A percentile compares a stretch with the other conserved stretches of the same genome.
phyloP scores from a whole-genome alignment of 2,113 vertebrate genomes.

The Lates calcarifer region DNA sequence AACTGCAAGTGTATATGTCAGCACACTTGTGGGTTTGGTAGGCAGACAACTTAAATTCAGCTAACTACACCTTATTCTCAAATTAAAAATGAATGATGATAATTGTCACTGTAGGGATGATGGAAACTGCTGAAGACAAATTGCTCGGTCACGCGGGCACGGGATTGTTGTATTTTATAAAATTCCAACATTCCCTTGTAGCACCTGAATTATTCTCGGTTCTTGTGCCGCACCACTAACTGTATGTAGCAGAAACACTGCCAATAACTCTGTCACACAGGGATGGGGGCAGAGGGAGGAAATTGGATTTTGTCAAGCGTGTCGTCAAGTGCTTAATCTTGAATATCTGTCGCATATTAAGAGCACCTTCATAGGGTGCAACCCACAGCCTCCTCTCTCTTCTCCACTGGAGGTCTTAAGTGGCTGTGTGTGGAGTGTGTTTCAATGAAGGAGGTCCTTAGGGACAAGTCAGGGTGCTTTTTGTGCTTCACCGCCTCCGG shows the following conservation, averaged over 20 bases:
- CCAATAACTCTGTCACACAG: conserved; percentile 76
- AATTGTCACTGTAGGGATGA: conserved; percentile 1
- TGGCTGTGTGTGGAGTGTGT: conserved; percentile 54
- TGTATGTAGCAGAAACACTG: conserved; percentile 69
- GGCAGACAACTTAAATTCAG: not conserved
- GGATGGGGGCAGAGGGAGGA: conserved; percentile 69
- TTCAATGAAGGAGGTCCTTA: conserved; percentile 42
- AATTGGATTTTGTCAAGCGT: conserved; percentile 86
- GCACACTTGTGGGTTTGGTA: conserved; percentile 20
- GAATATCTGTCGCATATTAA: conserved; percentile 83
- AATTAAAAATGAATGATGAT: conserved; percentile 26
- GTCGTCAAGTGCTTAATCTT: conserved; percentile 83
- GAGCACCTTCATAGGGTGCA: conserved; percentile 62
- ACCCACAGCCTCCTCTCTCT: conserved; percentile 36
- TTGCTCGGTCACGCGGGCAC: conserved; percentile 11
- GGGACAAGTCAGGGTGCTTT: conserved; percentile 51
- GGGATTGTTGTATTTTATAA: conserved; percentile 67
- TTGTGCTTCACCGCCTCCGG: conserved; percentile 33
- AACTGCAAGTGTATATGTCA: conserved; percentile 9
- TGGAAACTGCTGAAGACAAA: conserved; percentile 27
- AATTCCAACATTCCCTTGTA: conserved; percentile 54
- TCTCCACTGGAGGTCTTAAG: conserved; percentile 57
- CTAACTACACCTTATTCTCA: conserved; percentile 16
- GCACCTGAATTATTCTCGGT: conserved; percentile 53
- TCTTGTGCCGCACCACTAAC: conserved; percentile 49